Evolutionary conservation across 2,113 vertebrate species (phyloP).

Genomic region (human): DNA sequence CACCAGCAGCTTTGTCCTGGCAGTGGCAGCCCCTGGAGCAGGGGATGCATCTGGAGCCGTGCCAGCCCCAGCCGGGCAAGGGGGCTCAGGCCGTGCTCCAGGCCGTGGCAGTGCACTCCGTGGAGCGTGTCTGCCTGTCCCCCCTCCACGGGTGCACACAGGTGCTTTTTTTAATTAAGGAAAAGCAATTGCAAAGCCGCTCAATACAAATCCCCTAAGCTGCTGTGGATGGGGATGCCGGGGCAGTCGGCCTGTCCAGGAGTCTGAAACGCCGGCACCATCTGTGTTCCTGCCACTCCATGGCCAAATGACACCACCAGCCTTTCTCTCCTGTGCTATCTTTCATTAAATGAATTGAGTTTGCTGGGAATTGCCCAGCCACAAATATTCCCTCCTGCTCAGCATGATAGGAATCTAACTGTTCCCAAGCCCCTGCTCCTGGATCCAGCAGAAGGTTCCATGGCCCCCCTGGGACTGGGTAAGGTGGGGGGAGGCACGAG

Average conservation of each 20-base stretch:
- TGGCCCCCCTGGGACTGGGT: background rate
- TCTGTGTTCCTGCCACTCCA: background rate
- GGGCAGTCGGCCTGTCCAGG: constrained; percentile 43
- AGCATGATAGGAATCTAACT: fast-evolving
- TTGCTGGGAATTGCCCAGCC: constrained; percentile 58
- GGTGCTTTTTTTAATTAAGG: constrained; percentile 58
- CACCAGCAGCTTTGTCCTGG: background rate
- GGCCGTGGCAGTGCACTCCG: background rate
- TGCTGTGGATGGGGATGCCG: background rate
- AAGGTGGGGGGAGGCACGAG: background rate
- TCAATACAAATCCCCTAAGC: constrained; percentile 57
- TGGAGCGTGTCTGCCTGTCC: background rate
- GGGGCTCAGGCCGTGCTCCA: fast-evolving
- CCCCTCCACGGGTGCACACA: background rate
- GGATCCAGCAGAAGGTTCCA: background rate
- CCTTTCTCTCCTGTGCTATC: background rate
- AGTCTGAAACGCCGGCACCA: background rate
- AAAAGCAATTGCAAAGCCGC: constrained; percentile 8
- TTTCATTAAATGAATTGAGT: constrained; percentile 64
- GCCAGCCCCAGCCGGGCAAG: background rate
- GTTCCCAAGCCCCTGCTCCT: background rate
- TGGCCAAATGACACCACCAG: constrained; percentile 55
- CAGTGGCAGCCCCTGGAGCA: background rate
- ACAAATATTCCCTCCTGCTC: constrained; percentile 53
- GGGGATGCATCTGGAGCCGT: fast-evolving